phyloP scores from a whole-genome alignment of 2,113 vertebrate species.

The Forbesichthys agassizii region DNA sequence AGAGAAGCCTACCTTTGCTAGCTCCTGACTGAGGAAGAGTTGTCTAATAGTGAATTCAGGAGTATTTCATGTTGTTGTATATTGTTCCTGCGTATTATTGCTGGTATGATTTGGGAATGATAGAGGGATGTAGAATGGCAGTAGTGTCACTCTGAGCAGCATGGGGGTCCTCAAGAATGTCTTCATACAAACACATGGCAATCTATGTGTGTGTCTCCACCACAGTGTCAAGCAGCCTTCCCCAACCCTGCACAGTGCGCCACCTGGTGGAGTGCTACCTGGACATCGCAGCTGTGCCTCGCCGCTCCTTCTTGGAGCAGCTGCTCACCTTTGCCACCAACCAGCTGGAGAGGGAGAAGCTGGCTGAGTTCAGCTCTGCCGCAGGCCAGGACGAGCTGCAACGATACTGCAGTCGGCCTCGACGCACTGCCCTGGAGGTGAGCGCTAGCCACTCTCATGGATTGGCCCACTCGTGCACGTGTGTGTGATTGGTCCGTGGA shows the following conservation, averaged over 20 bases:
- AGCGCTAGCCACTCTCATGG: neutral
- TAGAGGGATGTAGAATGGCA: too few species aligned
- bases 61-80: too few species aligned
- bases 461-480: too few species aligned
- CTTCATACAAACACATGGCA: too few species aligned
- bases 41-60: too few species aligned
- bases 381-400: conserved; percentile 86
- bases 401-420: conserved; percentile 86
- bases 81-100: too few species aligned
- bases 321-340: conserved; percentile 79
- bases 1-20: too few species aligned
- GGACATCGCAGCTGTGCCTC: conserved; percentile 85
- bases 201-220: conserved; percentile 23
- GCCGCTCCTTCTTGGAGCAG: conserved; percentile 91
- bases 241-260: conserved; percentile 81
- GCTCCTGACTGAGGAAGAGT: too few species aligned
- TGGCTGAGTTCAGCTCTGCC: conserved; percentile 85
- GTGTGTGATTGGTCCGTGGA: too few species aligned
- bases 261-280: conserved; percentile 83
- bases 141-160: too few species aligned
- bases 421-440: conserved; percentile 89
- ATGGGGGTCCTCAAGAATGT: too few species aligned
- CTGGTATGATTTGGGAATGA: too few species aligned
- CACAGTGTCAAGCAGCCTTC: conserved; percentile 74
- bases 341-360: conserved; percentile 85